Base-by-base conservation (phyloP, 2,888 invertebrate species). In the Drosophila silvestris region DNA sequence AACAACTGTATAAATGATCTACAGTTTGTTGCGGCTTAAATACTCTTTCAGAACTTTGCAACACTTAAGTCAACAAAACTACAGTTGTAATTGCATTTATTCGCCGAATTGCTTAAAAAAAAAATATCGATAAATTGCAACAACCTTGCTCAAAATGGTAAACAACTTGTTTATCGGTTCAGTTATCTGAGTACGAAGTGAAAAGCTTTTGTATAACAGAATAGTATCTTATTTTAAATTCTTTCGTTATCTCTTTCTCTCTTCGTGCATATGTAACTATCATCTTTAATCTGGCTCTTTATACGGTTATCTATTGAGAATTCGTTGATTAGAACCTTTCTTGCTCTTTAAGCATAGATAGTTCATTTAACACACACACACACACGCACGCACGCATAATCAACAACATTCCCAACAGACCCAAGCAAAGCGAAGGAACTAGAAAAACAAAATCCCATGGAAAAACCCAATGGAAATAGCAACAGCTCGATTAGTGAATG, bases 401-500 rank as follows among this genome's bases (percentile, higher is more conserved):
- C 26, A 70, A 44, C 22, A 30, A 41, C 10, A 44, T 62, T 74
- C 68, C 71, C 83, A 70, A 63, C 61, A 75, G 75, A 57, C 57
- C 69, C 70, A 9, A 64, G 50, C 61, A 14, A 65, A 56, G 62
- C 57, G 62, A 70, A 77, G 62, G 47, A 75, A 58, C 53, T 50
- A 64, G 58, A 77, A 61, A 41, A 57, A 51, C 50, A 68, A 69
- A 69, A 47, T 59, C 37, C 35, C 50, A 30, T 63, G 72, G 50
- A 70, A 82, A 80, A 80, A 70, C 58, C 73, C 61, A n/a, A 59
- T 47, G 60, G 58, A 62, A 69, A 70, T 30, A 37, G n/a, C 59
- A 79, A 61, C 65, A 78, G 61, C 60, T 58, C 39, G 16, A 69
- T 67, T 68, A 74, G 47, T 79, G 69, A 82, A 64, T 71, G 70